Evolutionary conservation across 2,888 invertebrate species (phyloP).

Genomic region (Heliconius cydno): DNA sequence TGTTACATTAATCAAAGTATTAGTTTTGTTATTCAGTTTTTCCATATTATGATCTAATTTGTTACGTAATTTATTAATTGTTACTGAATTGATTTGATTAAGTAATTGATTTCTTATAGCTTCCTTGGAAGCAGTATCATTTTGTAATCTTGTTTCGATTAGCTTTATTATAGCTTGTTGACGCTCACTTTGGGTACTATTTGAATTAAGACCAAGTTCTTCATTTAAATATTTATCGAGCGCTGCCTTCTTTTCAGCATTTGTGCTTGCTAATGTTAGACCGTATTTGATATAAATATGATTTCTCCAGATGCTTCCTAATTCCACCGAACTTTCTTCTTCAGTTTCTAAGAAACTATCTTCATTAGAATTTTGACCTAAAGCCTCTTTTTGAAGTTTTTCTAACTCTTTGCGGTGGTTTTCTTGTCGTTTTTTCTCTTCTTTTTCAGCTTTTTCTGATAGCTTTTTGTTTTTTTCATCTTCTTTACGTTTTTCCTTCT

Average conservation of each 20-base stretch:
- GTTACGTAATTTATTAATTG: constrained; percentile 62
- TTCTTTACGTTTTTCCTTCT: constrained; percentile 57
- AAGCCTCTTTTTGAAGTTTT: constrained; percentile 57
- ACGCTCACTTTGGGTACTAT: constrained; percentile 70
- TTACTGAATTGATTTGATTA: constrained; percentile 63
- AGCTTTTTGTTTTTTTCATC: constrained; percentile 57
- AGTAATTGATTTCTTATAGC: constrained; percentile 63
- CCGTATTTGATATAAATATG: constrained; percentile 71
- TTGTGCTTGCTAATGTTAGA: constrained; percentile 60
- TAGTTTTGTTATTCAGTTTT: constrained; percentile 68
- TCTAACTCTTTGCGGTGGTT: constrained; percentile 55
- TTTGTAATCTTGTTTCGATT: constrained; percentile 63
- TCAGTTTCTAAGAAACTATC: constrained; percentile 59
- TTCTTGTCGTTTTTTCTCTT: constrained; percentile 56
- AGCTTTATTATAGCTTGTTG: constrained; percentile 68
- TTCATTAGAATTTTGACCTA: constrained; percentile 50
- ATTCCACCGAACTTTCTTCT: constrained; percentile 61
- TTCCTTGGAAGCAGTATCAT: constrained; percentile 55
- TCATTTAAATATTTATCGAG: constrained; percentile 65
- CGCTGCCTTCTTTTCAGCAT: constrained; percentile 64
- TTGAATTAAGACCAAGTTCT: constrained; percentile 65
- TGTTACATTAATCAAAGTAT: constrained; percentile 61
- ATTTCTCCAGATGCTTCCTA: constrained; percentile 73
- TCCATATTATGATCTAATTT: constrained; percentile 67
- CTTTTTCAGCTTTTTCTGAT: constrained; percentile 57